Conservation (phyloP, 2,888 invertebrate species). For the Ectemnius lituratus region DNA sequence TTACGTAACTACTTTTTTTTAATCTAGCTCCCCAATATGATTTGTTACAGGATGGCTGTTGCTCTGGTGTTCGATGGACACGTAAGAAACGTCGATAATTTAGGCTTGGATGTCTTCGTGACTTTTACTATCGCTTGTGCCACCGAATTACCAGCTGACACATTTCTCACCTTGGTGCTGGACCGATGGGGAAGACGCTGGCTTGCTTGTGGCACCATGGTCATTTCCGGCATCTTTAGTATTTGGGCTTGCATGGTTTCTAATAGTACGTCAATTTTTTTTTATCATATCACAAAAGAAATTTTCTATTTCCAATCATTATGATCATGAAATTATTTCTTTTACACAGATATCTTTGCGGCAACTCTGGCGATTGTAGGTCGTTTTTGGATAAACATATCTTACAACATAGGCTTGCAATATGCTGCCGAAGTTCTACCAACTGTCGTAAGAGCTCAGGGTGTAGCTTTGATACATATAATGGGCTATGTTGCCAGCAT, state of each 20-base stretch:
- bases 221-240: conserved; percentile 89
- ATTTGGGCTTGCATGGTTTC: conserved; percentile 87
- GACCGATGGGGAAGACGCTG: conserved; percentile 91
- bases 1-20: background rate
- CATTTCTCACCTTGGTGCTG: conserved; percentile 86
- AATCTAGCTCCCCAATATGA: background rate
- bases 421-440: conserved; percentile 93
- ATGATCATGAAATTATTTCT: background rate
- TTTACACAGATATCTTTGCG: conserved; percentile 82
- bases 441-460: conserved; percentile 92
- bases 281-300: background rate
- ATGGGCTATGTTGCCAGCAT: conserved; percentile 93
- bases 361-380: conserved; percentile 90
- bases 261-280: conserved; percentile 79
- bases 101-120: conserved; percentile 90
- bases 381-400: conserved; percentile 91
- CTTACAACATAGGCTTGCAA: conserved; percentile 93
- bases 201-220: conserved; percentile 91
- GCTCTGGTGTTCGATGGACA: conserved; percentile 93
- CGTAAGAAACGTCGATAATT: conserved; percentile 90
- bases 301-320: background rate
- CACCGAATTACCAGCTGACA: conserved; percentile 91
- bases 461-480: conserved; percentile 91
- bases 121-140: conserved; percentile 91
- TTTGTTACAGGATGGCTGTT: conserved; percentile 85